phyloP scores from a whole-genome alignment of 2,888 invertebrate genomes.

The Napeogenes sylphis region DNA sequence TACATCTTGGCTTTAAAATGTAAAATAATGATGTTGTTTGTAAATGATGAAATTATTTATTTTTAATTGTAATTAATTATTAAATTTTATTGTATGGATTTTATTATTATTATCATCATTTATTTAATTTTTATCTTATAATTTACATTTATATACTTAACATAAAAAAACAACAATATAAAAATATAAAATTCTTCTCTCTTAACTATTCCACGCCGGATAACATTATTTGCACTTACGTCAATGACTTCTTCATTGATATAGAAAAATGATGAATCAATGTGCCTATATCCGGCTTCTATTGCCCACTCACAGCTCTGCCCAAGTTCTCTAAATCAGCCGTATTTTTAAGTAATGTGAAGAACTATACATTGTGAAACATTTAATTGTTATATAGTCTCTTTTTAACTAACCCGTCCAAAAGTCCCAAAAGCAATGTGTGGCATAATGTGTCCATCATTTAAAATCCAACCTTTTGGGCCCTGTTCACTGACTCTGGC shows the following conservation, averaged over 20 bases:
- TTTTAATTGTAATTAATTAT: no score
- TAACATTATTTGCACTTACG: slow-evolving; percentile 65
- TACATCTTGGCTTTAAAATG: no score
- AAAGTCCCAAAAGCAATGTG: slow-evolving; percentile 53
- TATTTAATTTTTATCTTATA: no score
- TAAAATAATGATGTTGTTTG: no score
- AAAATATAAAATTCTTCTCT: slow-evolving; percentile 58
- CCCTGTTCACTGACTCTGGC: no score
- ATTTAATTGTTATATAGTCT: no score
- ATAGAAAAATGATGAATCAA: slow-evolving; percentile 58
- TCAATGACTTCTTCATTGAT: slow-evolving; percentile 68
- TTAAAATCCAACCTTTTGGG: not conserved
- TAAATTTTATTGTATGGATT: no score
- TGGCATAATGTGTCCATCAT: slow-evolving; percentile 2
- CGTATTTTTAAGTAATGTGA: not conserved
- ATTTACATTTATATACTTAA: no score
- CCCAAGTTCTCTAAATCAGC: not conserved
- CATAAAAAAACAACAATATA: no score
- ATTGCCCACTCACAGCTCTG: slow-evolving; percentile 40
- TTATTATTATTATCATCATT: no score
- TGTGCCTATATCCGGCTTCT: slow-evolving; percentile 54
- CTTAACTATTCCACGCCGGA: slow-evolving; percentile 65
- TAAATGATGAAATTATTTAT: no score
- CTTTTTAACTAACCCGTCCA: slow-evolving; percentile 24
- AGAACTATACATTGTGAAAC: no score